Evolutionary conservation across 2,797 vertebrate genomes (phyloP).

Genomic region (Oophaga sylvatica): DNA sequence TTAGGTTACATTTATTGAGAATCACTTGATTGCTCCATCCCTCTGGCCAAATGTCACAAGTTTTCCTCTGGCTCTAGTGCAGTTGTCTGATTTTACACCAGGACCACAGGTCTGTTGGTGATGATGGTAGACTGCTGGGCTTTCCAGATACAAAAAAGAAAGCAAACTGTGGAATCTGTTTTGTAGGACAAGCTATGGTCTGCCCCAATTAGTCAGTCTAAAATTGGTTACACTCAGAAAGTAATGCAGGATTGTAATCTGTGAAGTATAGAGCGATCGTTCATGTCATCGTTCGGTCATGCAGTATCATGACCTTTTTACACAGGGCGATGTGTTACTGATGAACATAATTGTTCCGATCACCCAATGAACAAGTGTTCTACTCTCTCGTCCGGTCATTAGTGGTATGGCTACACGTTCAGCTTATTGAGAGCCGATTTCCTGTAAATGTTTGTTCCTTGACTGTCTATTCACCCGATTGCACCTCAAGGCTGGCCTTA

Average conservation of each 20-base stretch:
- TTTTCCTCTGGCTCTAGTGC: background rate
- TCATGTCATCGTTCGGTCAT: no score
- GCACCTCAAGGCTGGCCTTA: no score
- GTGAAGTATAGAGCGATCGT: no score
- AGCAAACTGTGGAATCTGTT: background rate
- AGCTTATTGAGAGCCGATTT: no score
- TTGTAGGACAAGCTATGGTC: background rate
- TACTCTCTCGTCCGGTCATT: no score
- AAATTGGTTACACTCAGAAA: background rate
- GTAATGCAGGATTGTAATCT: constrained; percentile 28
- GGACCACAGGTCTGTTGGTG: background rate
- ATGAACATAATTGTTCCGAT: no score
- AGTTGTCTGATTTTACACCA: background rate
- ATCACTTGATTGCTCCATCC: background rate
- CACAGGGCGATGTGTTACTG: no score
- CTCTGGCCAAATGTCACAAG: background rate
- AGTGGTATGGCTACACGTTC: no score
- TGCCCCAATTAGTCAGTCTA: constrained; percentile 11
- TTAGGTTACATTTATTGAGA: background rate
- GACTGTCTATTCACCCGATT: no score
- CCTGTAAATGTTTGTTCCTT: no score
- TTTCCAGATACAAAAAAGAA: constrained; percentile 33
- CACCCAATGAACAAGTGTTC: no score
- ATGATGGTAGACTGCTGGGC: background rate
- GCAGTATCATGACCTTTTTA: no score